phyloP scores from a whole-genome alignment of 2,797 vertebrate species.

The Phoebastria nigripes region DNA sequence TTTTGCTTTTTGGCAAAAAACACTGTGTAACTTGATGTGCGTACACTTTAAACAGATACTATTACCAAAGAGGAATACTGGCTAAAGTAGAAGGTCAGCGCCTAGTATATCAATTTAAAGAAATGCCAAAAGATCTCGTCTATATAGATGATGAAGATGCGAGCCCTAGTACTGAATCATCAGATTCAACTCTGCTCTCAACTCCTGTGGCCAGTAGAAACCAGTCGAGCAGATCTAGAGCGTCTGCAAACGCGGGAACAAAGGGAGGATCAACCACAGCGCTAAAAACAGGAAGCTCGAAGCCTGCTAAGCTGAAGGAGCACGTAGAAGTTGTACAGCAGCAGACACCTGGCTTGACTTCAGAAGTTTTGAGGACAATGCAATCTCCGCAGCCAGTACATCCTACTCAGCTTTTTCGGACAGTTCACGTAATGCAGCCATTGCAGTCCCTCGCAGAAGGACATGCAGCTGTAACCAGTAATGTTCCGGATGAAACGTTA shows the following conservation, averaged over 20 bases:
- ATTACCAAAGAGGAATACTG: slow-evolving; percentile 97
- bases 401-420: slow-evolving; percentile 89
- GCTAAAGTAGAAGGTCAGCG: slow-evolving; percentile 98
- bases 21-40: not conserved
- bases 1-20: not conserved
- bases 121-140: slow-evolving; percentile 93
- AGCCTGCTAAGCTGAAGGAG: slow-evolving; percentile 73
- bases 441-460: slow-evolving; percentile 76
- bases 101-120: slow-evolving; percentile 96
- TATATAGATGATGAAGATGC: slow-evolving; percentile 89
- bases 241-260: slow-evolving; percentile 56
- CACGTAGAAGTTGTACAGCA: slow-evolving; percentile 80
- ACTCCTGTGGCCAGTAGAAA: slow-evolving; percentile 65
- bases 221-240: slow-evolving; percentile 69
- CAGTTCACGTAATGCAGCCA: slow-evolving; percentile 89
- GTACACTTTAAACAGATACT: slow-evolving; percentile 82
- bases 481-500: slow-evolving; percentile 70
- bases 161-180: slow-evolving; percentile 78
- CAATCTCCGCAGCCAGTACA: slow-evolving; percentile 84
- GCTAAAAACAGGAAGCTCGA: slow-evolving; percentile 75
- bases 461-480: slow-evolving; percentile 47
- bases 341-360: slow-evolving; percentile 82
- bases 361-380: slow-evolving; percentile 89
- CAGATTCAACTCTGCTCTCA: slow-evolving; percentile 64
- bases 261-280: slow-evolving; percentile 70